These are phyloP conservation scores for Cavia aperea DNA, from an alignment of 2,113 vertebrate genomes.

Conservation along the genomic window DNA sequence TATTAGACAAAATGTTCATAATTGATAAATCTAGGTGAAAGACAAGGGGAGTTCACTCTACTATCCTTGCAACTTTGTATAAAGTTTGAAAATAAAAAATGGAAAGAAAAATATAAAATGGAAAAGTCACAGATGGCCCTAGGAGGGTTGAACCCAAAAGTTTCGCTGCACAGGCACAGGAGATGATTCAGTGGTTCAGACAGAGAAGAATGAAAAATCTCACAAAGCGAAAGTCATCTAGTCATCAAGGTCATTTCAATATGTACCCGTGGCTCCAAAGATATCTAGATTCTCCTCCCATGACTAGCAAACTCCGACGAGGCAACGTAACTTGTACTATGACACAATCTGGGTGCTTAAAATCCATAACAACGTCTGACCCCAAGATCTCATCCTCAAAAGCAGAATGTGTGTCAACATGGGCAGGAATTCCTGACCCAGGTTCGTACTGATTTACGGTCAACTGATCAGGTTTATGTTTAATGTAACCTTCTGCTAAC, in stretches of 20 bases:
- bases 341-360: too few relatives aligned
- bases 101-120: too few relatives aligned
- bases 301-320: too few relatives aligned
- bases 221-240: background rate
- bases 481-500: too few relatives aligned
- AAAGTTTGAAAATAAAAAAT: slow-evolving; percentile 16
- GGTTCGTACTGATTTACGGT: too few relatives aligned
- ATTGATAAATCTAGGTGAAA: background rate
- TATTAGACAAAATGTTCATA: slow-evolving; percentile 4
- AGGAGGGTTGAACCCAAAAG: background rate
- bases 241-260: background rate
- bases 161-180: background rate
- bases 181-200: background rate
- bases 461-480: too few relatives aligned
- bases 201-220: background rate
- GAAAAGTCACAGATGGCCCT: background rate
- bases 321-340: too few relatives aligned
- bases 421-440: too few relatives aligned
- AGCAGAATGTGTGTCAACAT: too few relatives aligned
- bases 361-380: too few relatives aligned
- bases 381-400: too few relatives aligned
- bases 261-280: slow-evolving; percentile 52
- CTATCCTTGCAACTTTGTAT: background rate
- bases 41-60: background rate
- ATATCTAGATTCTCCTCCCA: too few relatives aligned